Evolutionary conservation across 2,797 vertebrate genomes (phyloP).

Genomic region (Pangasius larnaudii): DNA sequence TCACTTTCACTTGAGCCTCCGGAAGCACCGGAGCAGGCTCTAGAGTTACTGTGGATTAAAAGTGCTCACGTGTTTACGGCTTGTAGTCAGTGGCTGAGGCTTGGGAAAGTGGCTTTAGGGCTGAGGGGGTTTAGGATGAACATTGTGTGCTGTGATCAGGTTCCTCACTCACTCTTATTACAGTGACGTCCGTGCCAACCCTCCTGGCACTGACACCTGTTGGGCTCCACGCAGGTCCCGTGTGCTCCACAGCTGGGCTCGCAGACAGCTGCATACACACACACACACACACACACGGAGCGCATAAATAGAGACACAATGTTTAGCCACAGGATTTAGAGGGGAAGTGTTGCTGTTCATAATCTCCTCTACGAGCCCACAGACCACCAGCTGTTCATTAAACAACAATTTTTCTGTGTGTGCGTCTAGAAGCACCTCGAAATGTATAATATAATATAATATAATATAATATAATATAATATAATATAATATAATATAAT

Average conservation of each 20-base stretch:
- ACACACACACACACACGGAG: constrained; percentile 34
- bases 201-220: constrained; percentile 85
- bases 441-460: not conserved
- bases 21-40: constrained; percentile 30
- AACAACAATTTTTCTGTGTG: not conserved
- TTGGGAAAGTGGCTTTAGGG: constrained; percentile 41
- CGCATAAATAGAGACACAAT: constrained; percentile 51
- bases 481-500: not conserved
- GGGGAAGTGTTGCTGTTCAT: constrained; percentile 31
- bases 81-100: constrained; percentile 24
- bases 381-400: constrained; percentile 31
- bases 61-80: constrained; percentile 51
- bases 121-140: not conserved
- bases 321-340: constrained; percentile 51
- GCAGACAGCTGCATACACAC: constrained; percentile 79
- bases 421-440: not conserved
- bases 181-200: constrained; percentile 87
- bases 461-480: not conserved
- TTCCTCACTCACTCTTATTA: constrained; percentile 85
- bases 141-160: constrained; percentile 33
- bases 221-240: constrained; percentile 83
- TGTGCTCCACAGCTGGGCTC: constrained; percentile 83
- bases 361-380: constrained; percentile 20
- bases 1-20: constrained; percentile 22
- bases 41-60: constrained; percentile 54